A percentile compares a stretch with the other conserved stretches of the same genome.
phyloP scores from a whole-genome alignment of 2,797 vertebrate genomes.

The Sitta carolinensis region DNA sequence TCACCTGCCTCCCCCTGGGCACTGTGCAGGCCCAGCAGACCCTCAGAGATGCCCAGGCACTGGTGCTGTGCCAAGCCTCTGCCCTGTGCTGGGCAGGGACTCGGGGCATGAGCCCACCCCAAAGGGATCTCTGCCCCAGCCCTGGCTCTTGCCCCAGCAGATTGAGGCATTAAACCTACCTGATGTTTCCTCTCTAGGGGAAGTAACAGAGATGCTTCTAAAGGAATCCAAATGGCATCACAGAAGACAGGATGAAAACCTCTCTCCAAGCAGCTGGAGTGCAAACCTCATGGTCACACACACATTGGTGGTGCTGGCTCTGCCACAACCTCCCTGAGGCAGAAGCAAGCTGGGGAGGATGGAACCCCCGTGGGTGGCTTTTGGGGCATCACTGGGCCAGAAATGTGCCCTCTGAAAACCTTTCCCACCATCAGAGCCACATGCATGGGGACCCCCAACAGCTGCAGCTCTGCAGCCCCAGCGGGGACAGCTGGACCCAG shows the following conservation, averaged over 20 bases:
- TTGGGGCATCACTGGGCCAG: rapidly evolving
- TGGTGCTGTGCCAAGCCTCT: neutral
- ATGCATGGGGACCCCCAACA: neutral
- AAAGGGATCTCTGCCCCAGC: neutral
- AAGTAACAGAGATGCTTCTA: rapidly evolving
- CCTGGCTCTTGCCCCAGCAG: neutral
- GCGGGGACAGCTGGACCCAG: neutral
- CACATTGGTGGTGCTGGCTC: rapidly evolving
- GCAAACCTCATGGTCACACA: neutral
- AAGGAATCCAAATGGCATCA: neutral
- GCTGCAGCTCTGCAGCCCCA: neutral
- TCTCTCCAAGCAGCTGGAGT: neutral
- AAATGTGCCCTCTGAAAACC: neutral
- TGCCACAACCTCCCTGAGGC: neutral
- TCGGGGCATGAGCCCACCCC: rapidly evolving
- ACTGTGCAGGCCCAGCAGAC: neutral
- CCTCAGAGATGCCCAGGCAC: neutral
- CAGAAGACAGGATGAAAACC: neutral
- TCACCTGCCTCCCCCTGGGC: neutral
- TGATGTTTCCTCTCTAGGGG: neutral
- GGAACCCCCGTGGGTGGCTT: neutral
- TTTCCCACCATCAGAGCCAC: neutral
- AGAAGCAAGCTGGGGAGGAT: neutral
- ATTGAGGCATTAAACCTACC: neutral
- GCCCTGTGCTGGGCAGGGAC: neutral